Base-by-base conservation (phyloP, 2,797 vertebrate species). In the Peromyscus attwateri region DNA sequence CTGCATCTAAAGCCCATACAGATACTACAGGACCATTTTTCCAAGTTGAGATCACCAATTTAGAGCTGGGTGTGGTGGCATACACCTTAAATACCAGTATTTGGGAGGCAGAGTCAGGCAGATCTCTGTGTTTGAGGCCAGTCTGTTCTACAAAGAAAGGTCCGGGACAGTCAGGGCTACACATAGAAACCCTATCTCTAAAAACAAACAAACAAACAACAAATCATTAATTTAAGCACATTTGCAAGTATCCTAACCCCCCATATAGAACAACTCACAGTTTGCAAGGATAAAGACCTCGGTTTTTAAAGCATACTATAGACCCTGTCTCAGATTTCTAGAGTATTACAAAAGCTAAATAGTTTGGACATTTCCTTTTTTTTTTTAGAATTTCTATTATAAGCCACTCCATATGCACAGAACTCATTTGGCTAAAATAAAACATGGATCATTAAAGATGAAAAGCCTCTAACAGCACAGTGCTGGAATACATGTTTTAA, bases 371-470 rank as follows among this genome's bases (percentile, higher is more conserved):
- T 84, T 87, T 5, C 64, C 75, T 6, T 57, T 62, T 60, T 57
- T 87, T 95, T 87, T 66, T 7, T 79, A 70, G 87, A 98, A 96
- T 87, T 8, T 81, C 87, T 94, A 55, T 97, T 87, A 71, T 23
- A 90, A 88, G 49, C 70, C 37, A 95, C 62, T 94, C 19, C 87
- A 13, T 70, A 71, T 90, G 34, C 14, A 93, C 7, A 94, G 80
- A 94, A 93, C 16, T 97, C 66, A 95, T 89, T 76, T 96, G 88
- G 88, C 46, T 79, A 83, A 95, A 91, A 97, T 92, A 95, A 97
- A 94, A 88, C 83, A 90, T 29, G 68, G 0, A 52, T 91, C 21
- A 71, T 73, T 88, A 34, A 57, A 96, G 37, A 46, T 76, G 79
- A 11, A 92, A 40, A 1, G 25, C 37, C 73, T 40, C 11, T 82